Percentiles rank a stretch among this genome's conserved stretches.
Evolutionary conservation across 2,113 vertebrate species (phyloP).

Genomic region (Hyperopisus bebe): DNA sequence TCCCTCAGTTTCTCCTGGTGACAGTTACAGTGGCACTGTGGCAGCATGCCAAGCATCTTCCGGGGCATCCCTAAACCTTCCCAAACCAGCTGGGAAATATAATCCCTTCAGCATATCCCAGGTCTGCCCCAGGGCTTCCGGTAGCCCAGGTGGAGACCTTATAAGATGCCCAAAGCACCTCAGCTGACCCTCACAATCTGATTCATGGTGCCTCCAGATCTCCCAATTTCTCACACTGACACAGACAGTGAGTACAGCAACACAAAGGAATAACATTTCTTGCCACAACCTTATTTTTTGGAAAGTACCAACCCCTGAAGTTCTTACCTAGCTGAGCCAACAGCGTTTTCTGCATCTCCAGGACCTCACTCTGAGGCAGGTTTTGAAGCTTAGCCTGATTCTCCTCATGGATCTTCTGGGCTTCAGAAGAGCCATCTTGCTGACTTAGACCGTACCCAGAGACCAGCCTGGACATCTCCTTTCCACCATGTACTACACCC

Average conservation of each 20-base stretch:
- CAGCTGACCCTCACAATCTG: not conserved
- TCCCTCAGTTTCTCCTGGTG: not conserved
- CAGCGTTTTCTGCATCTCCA: constrained; percentile 73
- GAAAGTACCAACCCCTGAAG: not conserved
- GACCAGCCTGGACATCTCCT: constrained; percentile 53
- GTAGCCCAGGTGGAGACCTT: not conserved
- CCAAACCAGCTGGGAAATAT: not conserved
- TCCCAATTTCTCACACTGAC: not conserved
- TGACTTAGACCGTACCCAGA: constrained; percentile 74
- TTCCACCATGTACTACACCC: not conserved
- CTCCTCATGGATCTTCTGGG: constrained; percentile 76
- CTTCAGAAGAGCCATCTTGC: constrained; percentile 60
- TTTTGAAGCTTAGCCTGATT: constrained; percentile 70
- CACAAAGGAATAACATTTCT: not conserved
- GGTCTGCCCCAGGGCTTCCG: not conserved
- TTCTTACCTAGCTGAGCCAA: constrained; percentile 75
- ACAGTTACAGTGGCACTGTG: not conserved
- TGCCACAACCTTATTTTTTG: not conserved
- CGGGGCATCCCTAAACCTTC: not conserved
- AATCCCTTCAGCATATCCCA: not conserved
- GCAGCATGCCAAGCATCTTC: not conserved
- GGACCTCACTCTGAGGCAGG: constrained; percentile 75
- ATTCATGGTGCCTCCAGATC: not conserved
- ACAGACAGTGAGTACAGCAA: not conserved
- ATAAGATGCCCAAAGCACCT: not conserved